Conservation (phyloP, 2,888 invertebrate species). For the Machimus rusticus region DNA sequence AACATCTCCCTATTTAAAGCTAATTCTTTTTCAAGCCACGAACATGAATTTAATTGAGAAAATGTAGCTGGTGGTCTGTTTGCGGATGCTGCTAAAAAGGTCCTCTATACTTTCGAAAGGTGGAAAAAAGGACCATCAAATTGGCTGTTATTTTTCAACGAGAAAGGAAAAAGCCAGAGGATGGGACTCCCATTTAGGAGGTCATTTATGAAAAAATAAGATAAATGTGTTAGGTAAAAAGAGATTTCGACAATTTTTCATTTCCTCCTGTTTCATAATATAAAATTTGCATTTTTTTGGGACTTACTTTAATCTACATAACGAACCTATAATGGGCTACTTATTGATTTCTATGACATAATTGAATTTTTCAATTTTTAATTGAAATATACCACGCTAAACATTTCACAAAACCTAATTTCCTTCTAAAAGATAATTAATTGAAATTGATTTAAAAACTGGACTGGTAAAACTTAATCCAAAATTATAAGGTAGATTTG, state of each 20-base stretch:
- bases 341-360: neutral
- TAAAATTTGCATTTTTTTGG: neutral
- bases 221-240: neutral
- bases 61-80: neutral
- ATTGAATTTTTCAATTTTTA: neutral
- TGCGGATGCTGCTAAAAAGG: neutral
- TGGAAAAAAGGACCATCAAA: neutral
- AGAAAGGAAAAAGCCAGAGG: neutral
- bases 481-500: neutral
- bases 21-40: neutral
- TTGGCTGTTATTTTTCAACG: neutral
- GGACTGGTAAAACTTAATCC: neutral
- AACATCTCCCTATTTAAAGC: neutral
- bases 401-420: neutral
- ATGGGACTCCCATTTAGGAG: neutral
- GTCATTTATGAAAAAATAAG: neutral
- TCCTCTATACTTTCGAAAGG: neutral
- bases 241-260: neutral
- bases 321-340: neutral
- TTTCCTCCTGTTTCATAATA: neutral
- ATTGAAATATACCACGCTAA: neutral
- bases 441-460: neutral
- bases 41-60: neutral
- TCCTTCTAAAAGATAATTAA: neutral
- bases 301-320: neutral